Conservation (phyloP, 1,140 invertebrate species). For the Coboldia fuscipes region DNA sequence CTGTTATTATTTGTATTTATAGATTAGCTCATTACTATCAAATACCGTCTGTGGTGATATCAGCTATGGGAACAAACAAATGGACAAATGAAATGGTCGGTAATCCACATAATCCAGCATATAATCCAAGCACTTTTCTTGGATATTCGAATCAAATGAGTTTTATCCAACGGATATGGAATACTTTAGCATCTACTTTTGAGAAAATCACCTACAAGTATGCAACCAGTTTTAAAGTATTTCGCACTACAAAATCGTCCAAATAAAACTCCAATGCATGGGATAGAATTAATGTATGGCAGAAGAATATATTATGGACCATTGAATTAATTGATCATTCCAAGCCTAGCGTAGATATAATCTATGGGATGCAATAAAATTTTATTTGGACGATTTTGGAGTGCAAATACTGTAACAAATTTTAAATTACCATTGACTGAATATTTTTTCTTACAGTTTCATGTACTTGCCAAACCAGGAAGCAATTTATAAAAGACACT, state of each 20-base stretch:
- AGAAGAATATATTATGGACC: not conserved
- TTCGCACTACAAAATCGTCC: too few relatives aligned
- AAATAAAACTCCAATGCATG: too few relatives aligned
- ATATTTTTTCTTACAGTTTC: conserved; percentile 9
- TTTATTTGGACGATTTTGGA: too few relatives aligned
- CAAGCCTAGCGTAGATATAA: not conserved
- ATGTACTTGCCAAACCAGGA: conserved; percentile 19
- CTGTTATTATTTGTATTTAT: conserved; percentile 20
- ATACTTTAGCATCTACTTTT: conserved; percentile 20
- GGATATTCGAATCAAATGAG: conserved; percentile 28
- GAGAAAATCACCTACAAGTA: conserved; percentile 17
- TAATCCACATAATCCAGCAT: conserved; percentile 34
- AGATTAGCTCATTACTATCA: conserved; percentile 29
- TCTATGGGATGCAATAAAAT: too few relatives aligned
- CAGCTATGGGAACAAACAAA: conserved; percentile 31
- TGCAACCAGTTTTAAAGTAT: conserved; percentile 2
- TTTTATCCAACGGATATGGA: conserved; percentile 32
- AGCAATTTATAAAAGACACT: conserved; percentile 15
- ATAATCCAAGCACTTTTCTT: conserved; percentile 32
- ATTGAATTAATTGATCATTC: not conserved
- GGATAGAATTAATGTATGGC: too few relatives aligned
- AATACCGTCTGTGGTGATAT: conserved; percentile 31
- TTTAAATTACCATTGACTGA: not conserved
- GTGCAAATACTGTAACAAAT: too few relatives aligned
- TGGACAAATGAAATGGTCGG: conserved; percentile 36